Conservation (phyloP, 2,113 vertebrate species). For the Psittacula cyanocephala region DNA sequence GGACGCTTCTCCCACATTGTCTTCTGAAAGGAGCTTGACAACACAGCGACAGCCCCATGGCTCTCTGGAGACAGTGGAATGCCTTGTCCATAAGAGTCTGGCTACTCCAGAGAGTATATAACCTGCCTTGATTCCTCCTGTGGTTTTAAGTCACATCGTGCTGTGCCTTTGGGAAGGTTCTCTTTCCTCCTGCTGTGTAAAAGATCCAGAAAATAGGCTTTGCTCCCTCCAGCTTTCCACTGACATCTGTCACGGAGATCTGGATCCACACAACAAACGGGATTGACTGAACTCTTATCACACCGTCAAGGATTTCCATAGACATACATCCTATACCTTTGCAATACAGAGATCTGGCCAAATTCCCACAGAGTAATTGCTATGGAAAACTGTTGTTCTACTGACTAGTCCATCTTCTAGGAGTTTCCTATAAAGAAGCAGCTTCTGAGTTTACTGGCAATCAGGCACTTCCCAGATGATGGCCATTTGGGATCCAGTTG, state of each 20-base stretch:
- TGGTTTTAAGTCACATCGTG: background rate
- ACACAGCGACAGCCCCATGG: background rate
- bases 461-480: background rate
- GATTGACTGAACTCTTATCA: conserved; percentile 8
- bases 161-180: background rate
- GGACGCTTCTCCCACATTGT: background rate
- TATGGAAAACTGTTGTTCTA: background rate
- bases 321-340: background rate
- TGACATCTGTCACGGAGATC: background rate
- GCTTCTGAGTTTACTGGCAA: conserved; percentile 39
- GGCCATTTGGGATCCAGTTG: background rate
- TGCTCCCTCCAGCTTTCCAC: background rate
- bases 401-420: background rate
- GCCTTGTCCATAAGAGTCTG: background rate
- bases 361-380: background rate
- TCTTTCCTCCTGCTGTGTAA: background rate
- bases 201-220: background rate
- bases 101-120: background rate
- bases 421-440: conserved; percentile 11
- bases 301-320: background rate
- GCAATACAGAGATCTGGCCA: background rate
- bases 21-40: background rate
- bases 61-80: background rate
- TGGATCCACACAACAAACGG: background rate
- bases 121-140: background rate